Evolutionary conservation across 2,797 vertebrate species (phyloP).

Genomic region (Aeoliscus strigatus): DNA sequence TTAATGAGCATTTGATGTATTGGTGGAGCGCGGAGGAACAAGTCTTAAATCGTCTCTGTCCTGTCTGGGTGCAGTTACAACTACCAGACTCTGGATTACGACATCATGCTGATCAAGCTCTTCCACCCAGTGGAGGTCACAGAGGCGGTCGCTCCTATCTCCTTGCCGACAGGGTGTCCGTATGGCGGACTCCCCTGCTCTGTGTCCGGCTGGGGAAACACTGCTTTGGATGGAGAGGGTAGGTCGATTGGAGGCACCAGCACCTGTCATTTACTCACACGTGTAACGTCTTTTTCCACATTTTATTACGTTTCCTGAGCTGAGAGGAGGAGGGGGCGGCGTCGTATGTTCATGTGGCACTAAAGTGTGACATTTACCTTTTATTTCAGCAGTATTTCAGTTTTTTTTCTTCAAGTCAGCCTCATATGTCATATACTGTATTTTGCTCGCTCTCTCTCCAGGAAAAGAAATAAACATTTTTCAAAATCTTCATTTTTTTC

Average conservation of each 20-base stretch:
- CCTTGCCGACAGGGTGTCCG: slow-evolving; percentile 55
- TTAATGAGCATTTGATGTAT: slow-evolving; percentile 1
- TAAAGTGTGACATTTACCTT: too few relatives aligned
- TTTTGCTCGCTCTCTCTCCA: too few relatives aligned
- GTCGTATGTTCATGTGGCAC: too few relatives aligned
- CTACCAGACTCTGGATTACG: slow-evolving; percentile 72
- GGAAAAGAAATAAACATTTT: too few relatives aligned
- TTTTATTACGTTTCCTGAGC: too few relatives aligned
- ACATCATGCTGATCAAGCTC: slow-evolving; percentile 75
- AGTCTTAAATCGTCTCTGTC: not conserved
- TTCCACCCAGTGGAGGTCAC: slow-evolving; percentile 63
- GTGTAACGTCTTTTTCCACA: too few relatives aligned
- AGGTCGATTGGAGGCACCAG: slow-evolving; percentile 11
- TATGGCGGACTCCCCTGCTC: slow-evolving; percentile 47
- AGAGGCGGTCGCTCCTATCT: slow-evolving; percentile 46
- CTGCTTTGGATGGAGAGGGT: slow-evolving; percentile 19
- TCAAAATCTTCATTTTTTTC: too few relatives aligned
- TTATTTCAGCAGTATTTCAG: too few relatives aligned
- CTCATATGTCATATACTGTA: too few relatives aligned
- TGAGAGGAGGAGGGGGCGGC: too few relatives aligned
- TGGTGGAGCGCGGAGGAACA: not conserved
- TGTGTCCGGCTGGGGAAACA: slow-evolving; percentile 71
- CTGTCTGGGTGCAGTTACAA: slow-evolving; percentile 56
- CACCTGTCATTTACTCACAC: not conserved
- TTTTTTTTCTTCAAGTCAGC: too few relatives aligned